A percentile compares a stretch with the other conserved stretches of the same genome.
phyloP scores from a whole-genome alignment of 2,888 invertebrate species.

The Cheilosia impressa region DNA sequence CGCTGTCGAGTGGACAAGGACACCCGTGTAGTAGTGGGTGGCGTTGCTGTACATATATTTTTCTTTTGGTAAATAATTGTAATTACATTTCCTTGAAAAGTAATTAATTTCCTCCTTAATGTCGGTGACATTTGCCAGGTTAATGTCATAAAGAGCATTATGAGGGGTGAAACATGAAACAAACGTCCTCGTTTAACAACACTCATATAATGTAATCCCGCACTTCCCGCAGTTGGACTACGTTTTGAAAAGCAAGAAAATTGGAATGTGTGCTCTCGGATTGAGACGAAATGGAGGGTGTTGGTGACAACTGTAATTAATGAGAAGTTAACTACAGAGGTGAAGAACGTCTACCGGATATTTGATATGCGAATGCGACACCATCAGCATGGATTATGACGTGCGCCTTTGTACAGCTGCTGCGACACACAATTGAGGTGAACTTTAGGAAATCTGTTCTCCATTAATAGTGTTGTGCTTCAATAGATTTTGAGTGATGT shows the following conservation, averaged over 20 bases:
- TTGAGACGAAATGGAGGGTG: slow-evolving; percentile 16
- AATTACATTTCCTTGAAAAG: slow-evolving; percentile 71
- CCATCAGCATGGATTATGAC: neutral
- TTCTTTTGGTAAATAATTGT: slow-evolving; percentile 74
- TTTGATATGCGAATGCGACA: neutral
- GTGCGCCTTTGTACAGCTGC: neutral
- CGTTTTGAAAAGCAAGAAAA: neutral
- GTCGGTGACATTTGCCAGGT: slow-evolving; percentile 74
- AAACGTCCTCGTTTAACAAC: slow-evolving; percentile 48
- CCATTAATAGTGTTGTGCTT: no score
- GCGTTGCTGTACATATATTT: slow-evolving; percentile 52
- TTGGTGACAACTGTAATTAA: slow-evolving; percentile 63
- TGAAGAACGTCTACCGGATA: slow-evolving; percentile 3
- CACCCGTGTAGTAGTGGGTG: neutral
- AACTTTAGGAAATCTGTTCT: no score
- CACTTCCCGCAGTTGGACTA: slow-evolving; percentile 24
- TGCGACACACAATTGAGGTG: neutral
- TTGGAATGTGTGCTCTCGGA: slow-evolving; percentile 19
- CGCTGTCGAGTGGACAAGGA: neutral
- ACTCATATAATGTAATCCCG: slow-evolving; percentile 54
- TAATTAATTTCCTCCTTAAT: slow-evolving; percentile 71
- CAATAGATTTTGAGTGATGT: no score
- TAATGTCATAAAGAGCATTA: slow-evolving; percentile 65
- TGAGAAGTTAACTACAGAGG: slow-evolving; percentile 35
- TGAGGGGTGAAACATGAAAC: slow-evolving; percentile 23